Evolutionary conservation across 2,888 invertebrate genomes (phyloP).

Genomic region (Parnassius smintheus): DNA sequence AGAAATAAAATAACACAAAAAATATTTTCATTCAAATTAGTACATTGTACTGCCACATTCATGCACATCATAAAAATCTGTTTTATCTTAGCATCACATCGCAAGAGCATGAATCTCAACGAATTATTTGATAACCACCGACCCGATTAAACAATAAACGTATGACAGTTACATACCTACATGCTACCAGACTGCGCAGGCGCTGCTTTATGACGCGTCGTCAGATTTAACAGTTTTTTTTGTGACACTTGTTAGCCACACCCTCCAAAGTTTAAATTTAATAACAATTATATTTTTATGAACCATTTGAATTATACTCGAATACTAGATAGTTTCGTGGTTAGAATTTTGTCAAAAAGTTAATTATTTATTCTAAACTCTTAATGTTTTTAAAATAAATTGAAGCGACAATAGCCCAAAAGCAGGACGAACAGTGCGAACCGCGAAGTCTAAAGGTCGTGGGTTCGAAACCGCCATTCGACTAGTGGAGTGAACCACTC

Average conservation of each 20-base stretch:
- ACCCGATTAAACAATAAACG: constrained; percentile 45
- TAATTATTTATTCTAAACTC: too few species aligned
- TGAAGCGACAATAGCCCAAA: too few species aligned
- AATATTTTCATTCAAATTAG: background rate
- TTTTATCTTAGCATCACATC: constrained; percentile 46
- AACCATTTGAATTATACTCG: too few species aligned
- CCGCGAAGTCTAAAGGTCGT: too few species aligned
- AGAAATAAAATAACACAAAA: too few species aligned
- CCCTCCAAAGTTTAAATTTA: constrained; percentile 26
- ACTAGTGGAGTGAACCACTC: too few species aligned
- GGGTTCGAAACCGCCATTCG: too few species aligned
- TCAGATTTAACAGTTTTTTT: constrained; percentile 28
- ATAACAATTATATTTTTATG: background rate
- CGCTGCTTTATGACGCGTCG: constrained; percentile 31
- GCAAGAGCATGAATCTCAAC: constrained; percentile 49
- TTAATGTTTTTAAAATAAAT: too few species aligned
- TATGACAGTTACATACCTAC: constrained; percentile 45
- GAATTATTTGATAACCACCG: constrained; percentile 65
- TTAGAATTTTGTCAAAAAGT: too few species aligned
- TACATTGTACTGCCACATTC: constrained; percentile 11
- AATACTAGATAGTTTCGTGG: too few species aligned
- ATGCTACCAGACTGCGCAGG: constrained; percentile 35
- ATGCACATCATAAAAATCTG: constrained; percentile 18
- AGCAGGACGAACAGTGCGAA: too few species aligned
- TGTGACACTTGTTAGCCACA: constrained; percentile 36